Evolutionary conservation across 1,140 invertebrate genomes (phyloP).

Genomic region (Rhyzopertha dominica): DNA sequence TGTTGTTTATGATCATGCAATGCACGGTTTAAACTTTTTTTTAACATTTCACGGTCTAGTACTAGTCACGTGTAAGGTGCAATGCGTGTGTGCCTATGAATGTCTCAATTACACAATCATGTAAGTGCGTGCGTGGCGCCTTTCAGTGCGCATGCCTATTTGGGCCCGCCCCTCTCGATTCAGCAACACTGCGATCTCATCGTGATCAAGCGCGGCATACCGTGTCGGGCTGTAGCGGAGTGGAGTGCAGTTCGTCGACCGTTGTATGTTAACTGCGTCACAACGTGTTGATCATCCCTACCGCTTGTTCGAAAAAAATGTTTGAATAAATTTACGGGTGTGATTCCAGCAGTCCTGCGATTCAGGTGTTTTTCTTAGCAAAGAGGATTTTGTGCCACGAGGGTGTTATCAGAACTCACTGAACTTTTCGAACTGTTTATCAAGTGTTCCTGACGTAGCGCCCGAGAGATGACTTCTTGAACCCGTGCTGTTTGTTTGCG

Average conservation of each 20-base stretch:
- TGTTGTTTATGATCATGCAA: too few species aligned
- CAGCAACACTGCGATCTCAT: constrained; percentile 16
- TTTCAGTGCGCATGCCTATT: constrained; percentile 27
- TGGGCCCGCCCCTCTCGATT: constrained; percentile 38
- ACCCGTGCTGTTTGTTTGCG: constrained; percentile 17
- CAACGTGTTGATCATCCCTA: constrained; percentile 17
- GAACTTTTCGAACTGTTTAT: constrained; percentile 12
- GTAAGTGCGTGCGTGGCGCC: constrained; percentile 36
- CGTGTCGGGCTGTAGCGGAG: constrained; percentile 13
- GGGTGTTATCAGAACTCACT: constrained; percentile 8
- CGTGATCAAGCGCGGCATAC: constrained; percentile 14
- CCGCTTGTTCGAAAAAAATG: constrained; percentile 4
- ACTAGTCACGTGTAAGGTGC: constrained; percentile 27
- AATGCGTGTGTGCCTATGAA: constrained; percentile 30
- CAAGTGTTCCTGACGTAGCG: constrained; percentile 9
- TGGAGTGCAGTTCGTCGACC: constrained; percentile 10
- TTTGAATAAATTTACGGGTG: too few species aligned
- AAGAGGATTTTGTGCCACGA: constrained; percentile 11
- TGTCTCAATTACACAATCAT: constrained; percentile 33
- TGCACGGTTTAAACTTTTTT: too few species aligned
- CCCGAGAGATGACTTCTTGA: constrained; percentile 30
- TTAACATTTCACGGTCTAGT: too few species aligned
- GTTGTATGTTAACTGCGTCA: constrained; percentile 13
- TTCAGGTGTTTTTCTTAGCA: too few species aligned
- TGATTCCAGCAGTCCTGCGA: too few species aligned